Conservation (phyloP, 2,888 invertebrate genomes). For the Cataglyphis cursor region DNA sequence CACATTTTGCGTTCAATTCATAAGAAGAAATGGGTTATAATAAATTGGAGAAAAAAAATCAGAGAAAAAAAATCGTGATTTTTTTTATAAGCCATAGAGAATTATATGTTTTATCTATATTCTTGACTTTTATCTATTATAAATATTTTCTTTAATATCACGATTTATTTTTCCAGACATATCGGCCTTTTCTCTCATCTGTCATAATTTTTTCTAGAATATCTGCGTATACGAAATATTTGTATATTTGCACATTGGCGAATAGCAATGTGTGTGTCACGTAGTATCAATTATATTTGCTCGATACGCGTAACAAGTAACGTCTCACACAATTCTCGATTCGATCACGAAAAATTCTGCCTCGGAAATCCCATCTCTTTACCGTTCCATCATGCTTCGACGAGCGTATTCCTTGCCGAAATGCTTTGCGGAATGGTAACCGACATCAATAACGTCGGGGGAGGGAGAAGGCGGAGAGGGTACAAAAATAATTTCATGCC, state of each 20-base stretch:
- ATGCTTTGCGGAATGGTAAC: conserved; percentile 64
- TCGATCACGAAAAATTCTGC: conserved; percentile 25
- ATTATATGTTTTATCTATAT: background rate
- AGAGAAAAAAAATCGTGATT: background rate
- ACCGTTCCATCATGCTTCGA: conserved; percentile 49
- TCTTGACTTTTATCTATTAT: background rate
- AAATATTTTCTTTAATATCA: background rate
- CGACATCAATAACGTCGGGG: conserved; percentile 72
- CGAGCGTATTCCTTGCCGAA: conserved; percentile 54
- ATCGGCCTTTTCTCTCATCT: background rate
- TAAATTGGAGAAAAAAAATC: too few species aligned
- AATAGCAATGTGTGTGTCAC: background rate
- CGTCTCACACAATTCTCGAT: conserved; percentile 24
- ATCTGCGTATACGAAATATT: background rate
- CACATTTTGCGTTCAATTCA: background rate
- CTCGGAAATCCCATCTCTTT: conserved; percentile 48
- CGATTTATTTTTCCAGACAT: background rate
- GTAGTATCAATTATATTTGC: conserved; percentile 29
- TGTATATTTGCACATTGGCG: background rate
- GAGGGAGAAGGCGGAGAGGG: conserved; percentile 22
- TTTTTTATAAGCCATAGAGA: background rate
- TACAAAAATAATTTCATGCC: conserved; percentile 78
- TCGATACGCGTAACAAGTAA: conserved; percentile 39
- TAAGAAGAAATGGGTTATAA: background rate
- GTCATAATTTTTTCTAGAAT: background rate